phyloP scores from a whole-genome alignment of 2,888 invertebrate genomes.

The Drosophila mayaguana region DNA sequence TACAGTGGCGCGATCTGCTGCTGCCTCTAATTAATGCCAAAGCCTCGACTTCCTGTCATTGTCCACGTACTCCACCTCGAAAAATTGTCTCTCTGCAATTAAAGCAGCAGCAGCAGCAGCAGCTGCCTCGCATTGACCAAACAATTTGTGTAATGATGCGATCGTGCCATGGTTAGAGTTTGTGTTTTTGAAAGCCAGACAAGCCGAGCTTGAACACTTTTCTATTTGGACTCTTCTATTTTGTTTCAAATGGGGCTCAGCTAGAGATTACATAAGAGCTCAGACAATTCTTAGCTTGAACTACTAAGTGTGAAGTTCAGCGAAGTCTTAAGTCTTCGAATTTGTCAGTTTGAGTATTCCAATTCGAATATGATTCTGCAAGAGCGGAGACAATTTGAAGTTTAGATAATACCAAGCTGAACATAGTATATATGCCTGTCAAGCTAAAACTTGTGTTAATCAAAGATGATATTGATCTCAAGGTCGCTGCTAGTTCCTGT shows the following conservation, averaged over 20 bases:
- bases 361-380: not conserved
- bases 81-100: slow-evolving; percentile 18
- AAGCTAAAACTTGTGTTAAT: not conserved
- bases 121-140: slow-evolving; percentile 16
- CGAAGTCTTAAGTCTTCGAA: not conserved
- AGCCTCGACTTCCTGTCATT: slow-evolving; percentile 40
- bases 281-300: not conserved
- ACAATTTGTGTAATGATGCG: slow-evolving; percentile 28
- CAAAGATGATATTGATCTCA: not conserved
- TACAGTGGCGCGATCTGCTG: not conserved
- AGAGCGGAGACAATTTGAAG: not conserved
- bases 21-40: slow-evolving; percentile 11
- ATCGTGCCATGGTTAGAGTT: slow-evolving; percentile 15
- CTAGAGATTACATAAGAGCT: not conserved
- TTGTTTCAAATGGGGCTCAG: not conserved
- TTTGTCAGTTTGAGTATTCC: not conserved
- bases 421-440: not conserved
- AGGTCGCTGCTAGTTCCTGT: not conserved
- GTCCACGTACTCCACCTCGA: slow-evolving; percentile 20
- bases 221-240: not conserved
- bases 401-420: not conserved
- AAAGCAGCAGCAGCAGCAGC: slow-evolving; percentile 13
- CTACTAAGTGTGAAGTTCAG: not conserved
- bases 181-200: not conserved
- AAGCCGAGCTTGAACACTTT: not conserved